Evolutionary conservation across 1,140 invertebrate species (phyloP).

Genomic region (Anastrepha obliqua): DNA sequence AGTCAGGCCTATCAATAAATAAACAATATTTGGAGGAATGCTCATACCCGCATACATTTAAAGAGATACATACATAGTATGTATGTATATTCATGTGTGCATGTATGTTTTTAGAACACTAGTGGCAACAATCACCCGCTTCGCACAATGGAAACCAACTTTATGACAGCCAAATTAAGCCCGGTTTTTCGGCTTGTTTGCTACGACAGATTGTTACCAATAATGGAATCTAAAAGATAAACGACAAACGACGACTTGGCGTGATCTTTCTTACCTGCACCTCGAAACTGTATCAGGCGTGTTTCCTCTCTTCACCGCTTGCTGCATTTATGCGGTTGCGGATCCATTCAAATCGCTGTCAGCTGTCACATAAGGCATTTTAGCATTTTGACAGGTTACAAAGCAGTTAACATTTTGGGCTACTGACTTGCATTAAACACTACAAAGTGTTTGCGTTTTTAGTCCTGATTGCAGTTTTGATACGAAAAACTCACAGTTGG

Average conservation of each 20-base stretch:
- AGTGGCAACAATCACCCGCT: background rate
- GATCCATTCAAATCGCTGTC: background rate
- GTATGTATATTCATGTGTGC: too few species aligned
- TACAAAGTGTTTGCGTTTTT: background rate
- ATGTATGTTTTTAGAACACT: too few species aligned
- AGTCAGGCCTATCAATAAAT: too few species aligned
- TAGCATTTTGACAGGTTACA: background rate
- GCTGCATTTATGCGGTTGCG: background rate
- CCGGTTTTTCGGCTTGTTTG: background rate
- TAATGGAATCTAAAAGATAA: background rate
- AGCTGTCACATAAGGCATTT: slow-evolving; percentile 4
- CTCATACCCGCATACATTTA: too few species aligned
- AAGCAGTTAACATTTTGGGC: background rate
- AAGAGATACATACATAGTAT: too few species aligned
- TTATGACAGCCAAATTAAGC: background rate
- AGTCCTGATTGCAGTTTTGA: background rate
- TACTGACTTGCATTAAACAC: background rate
- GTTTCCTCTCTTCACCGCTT: background rate
- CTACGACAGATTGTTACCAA: background rate
- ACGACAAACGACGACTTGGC: background rate
- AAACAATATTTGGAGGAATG: too few species aligned
- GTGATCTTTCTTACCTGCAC: background rate
- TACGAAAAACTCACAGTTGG: background rate
- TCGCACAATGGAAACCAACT: background rate
- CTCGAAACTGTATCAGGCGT: background rate